These are phyloP conservation scores for Hozukius guyotensis DNA, from an alignment of 2,797 vertebrate genomes.

Conservation along the genomic window DNA sequence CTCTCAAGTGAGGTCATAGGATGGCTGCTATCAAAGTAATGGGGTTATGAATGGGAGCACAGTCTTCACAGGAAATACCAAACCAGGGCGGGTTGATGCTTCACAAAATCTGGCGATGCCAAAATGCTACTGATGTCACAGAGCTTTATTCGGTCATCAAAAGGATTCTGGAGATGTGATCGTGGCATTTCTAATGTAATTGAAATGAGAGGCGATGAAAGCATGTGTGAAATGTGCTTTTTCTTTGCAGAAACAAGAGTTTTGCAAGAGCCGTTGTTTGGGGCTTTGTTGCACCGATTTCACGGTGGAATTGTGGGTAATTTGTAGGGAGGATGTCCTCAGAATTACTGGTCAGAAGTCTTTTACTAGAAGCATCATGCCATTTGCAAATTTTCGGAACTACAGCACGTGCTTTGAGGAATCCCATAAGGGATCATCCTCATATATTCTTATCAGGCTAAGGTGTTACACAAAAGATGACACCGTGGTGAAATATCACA, in stretches of 20 bases:
- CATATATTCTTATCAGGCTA: neutral
- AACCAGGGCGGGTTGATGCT: conserved; percentile 20
- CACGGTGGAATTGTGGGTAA: neutral
- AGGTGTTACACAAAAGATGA: neutral
- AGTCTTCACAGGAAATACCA: conserved; percentile 82
- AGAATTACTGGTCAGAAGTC: neutral
- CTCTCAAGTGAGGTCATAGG: conserved; percentile 75
- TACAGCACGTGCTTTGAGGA: neutral
- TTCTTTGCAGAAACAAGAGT: neutral
- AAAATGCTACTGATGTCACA: conserved; percentile 51
- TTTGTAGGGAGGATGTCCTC: neutral
- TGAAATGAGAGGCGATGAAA: neutral
- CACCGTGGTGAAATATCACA: neutral
- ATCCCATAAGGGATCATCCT: neutral
- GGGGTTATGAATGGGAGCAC: conserved; percentile 76
- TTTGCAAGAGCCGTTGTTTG: neutral
- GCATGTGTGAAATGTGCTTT: neutral
- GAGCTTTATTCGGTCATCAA: conserved; percentile 33
- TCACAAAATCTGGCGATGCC: conserved; percentile 23
- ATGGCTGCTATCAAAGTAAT: conserved; percentile 77
- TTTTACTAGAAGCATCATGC: neutral
- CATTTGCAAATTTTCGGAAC: neutral
- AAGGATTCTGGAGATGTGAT: conserved; percentile 28
- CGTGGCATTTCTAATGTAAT: conserved; percentile 39
- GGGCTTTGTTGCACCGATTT: neutral